These are phyloP conservation scores for Zeugodacus cucurbitae DNA, from an alignment of 1,140 invertebrate genomes.

Conservation along the genomic window DNA sequence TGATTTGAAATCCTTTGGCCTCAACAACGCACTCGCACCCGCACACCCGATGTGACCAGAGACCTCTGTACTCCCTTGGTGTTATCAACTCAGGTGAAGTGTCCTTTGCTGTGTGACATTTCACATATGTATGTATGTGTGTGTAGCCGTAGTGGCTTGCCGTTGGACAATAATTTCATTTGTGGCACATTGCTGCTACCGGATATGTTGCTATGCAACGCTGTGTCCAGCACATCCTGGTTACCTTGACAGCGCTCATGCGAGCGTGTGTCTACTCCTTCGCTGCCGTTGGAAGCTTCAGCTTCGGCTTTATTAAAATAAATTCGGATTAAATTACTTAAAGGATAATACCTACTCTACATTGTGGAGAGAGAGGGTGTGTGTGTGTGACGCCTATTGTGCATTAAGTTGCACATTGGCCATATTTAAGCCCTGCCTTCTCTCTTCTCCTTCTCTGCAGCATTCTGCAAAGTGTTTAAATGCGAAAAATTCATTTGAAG, in stretches of 20 bases:
- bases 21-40: background rate
- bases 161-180: constrained; percentile 23
- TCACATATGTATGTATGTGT: background rate
- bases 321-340: constrained; percentile 36
- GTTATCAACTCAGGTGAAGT: background rate
- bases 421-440: background rate
- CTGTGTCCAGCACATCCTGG: background rate
- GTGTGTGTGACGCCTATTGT: background rate
- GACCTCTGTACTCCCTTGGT: background rate
- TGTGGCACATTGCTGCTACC: constrained; percentile 29
- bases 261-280: background rate
- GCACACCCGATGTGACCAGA: background rate
- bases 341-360: background rate
- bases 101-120: background rate
- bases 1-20: constrained; percentile 39
- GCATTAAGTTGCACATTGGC: background rate
- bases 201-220: constrained; percentile 37
- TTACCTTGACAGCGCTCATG: background rate
- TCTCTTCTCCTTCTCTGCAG: background rate
- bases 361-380: background rate
- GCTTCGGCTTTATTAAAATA: constrained; percentile 32
- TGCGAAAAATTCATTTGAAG: background rate
- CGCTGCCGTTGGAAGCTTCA: background rate
- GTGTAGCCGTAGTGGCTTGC: background rate
- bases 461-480: constrained; percentile 8